These are phyloP conservation scores for Uropsilus gracilis DNA, from an alignment of 2,113 vertebrate species.

Conservation along the genomic window DNA sequence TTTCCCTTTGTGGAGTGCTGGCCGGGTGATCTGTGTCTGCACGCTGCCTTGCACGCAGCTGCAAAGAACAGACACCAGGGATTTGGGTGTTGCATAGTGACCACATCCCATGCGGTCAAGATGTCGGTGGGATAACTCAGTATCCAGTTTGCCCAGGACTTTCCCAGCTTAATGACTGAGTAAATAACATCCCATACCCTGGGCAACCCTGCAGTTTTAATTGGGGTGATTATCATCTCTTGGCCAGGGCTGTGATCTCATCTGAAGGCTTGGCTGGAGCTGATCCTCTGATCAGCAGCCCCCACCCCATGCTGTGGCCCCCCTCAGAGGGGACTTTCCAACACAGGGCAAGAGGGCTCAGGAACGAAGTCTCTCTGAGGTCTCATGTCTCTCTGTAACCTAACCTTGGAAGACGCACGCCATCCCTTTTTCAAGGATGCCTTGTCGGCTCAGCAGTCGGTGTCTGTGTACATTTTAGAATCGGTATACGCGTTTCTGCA, in stretches of 20 bases:
- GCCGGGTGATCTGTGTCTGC: background rate
- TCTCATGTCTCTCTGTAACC: background rate
- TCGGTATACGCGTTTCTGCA: background rate
- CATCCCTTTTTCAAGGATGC: background rate
- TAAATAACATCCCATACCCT: too few species aligned
- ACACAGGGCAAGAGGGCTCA: background rate
- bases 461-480: background rate
- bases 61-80: background rate
- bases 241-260: background rate
- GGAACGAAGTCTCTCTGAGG: background rate
- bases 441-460: background rate
- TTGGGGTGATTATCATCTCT: too few species aligned
- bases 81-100: background rate
- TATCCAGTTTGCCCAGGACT: background rate
- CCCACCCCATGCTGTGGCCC: background rate
- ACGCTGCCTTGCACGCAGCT: background rate
- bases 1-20: background rate
- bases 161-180: background rate
- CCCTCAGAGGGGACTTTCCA: background rate
- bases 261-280: background rate
- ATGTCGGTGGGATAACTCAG: background rate
- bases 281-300: too few species aligned
- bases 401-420: background rate
- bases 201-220: background rate
- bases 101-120: background rate